phyloP scores from a whole-genome alignment of 2,888 invertebrate genomes.

The Atethmia centrago region DNA sequence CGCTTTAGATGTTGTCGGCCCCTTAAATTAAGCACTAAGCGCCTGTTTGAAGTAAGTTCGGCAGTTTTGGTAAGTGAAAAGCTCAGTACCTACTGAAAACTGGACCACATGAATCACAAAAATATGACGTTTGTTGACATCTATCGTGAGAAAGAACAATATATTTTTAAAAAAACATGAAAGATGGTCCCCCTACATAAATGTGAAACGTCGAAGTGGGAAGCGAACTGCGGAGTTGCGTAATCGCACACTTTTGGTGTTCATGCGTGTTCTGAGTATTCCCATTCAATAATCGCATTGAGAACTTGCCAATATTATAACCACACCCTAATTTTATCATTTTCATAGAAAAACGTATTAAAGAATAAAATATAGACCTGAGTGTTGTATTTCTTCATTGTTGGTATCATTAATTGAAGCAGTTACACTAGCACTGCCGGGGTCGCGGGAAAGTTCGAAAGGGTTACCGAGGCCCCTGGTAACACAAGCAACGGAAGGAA shows the following conservation, averaged over 20 bases:
- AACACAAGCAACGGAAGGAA: no score
- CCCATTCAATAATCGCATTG: constrained; percentile 50
- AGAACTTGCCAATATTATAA: constrained; percentile 43
- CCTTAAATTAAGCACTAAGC: not conserved
- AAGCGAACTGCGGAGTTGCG: constrained; percentile 58
- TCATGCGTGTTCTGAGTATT: constrained; percentile 50
- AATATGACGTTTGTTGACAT: not conserved
- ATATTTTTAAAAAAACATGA: not conserved
- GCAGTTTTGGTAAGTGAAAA: not conserved
- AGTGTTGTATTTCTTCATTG: not conserved
- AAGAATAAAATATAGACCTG: not conserved
- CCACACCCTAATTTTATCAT: constrained; percentile 12
- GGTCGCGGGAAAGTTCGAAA: no score
- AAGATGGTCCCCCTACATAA: constrained; percentile 44
- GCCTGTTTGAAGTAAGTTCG: not conserved
- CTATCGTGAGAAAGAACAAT: no score
- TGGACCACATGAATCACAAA: not conserved
- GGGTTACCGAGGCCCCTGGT: no score
- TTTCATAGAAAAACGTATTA: not conserved
- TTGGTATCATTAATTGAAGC: not conserved
- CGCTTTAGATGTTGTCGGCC: no score
- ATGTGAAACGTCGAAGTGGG: constrained; percentile 70
- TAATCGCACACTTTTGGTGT: constrained; percentile 56
- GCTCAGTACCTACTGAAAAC: not conserved
- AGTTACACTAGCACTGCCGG: not conserved